Base-by-base conservation (phyloP, 2,888 invertebrate species). In the Oasisia sp. region DNA sequence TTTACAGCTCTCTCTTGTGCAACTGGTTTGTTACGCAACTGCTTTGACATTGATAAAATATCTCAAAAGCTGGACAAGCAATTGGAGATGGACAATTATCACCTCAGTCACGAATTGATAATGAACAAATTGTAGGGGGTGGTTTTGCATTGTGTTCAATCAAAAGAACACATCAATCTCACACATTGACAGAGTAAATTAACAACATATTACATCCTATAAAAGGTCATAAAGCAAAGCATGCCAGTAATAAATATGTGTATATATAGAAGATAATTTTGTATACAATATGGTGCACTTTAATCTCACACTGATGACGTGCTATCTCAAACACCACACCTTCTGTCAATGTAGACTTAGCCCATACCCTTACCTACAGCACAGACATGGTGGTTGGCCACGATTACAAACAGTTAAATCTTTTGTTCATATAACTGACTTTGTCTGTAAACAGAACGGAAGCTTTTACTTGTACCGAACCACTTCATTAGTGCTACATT, bases 401-500 rank as follows among this genome's bases (percentile, higher is more conserved):
- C 56, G 11, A 19, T 56, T 56, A 56, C 56, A 74, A 74, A 19
- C 74, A 19, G 74, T 27, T 74, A 74, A 74, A 74, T 74, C 74
- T 74, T 74, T 74, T 74, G 74, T 74, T 74, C 74, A 74, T n/a
- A 74, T 74, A 74, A 74, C 74, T 27, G 74, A 74, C 74, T 74
- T 74, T 74, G 74, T 74, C 74, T 74, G 74, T 74, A 74, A 74
- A 74, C 74, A 74, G 74, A 74, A 19, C 0, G n/a, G 74, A 19
- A 7, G 27, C 27, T 74, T 74, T 74, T 27, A 74, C 74, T 74
- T 74, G 74, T 74, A 19, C n/a, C n/a, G 7, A 27, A 74, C 74
- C 74, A 74, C 74, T 74, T 74, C 74, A 74, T 74, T 74, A 74
- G 74, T 74, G n/a, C n/a, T 74, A 74, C 74, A 74, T 74, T 74